Conservation (phyloP, 2,113 vertebrate species). For the Ochotona princeps region DNA sequence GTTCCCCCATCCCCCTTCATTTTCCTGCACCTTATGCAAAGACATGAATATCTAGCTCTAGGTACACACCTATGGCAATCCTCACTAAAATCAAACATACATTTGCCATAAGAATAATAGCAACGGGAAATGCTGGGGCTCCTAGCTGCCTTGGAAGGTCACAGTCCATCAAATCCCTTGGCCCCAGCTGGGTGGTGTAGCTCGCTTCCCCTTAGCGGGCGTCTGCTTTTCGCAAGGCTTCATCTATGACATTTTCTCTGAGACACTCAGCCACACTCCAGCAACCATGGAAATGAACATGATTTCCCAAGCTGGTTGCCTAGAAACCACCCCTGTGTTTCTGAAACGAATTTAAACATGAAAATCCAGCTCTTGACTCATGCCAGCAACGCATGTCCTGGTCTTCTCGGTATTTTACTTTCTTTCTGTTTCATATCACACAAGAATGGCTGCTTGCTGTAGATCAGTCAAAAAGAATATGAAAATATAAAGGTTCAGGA, state of each 20-base stretch:
- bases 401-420: constrained; percentile 61
- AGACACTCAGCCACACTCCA: background rate
- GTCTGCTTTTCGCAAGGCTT: background rate
- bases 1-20: background rate
- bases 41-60: background rate
- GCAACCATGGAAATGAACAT: constrained; percentile 61
- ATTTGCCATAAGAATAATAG: background rate
- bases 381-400: constrained; percentile 40
- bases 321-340: constrained; percentile 76
- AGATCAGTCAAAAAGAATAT: constrained; percentile 39
- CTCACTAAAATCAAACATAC: constrained; percentile 31
- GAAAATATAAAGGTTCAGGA: background rate
- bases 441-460: constrained; percentile 33
- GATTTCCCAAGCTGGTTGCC: constrained; percentile 77
- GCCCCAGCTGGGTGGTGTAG: background rate
- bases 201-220: constrained; percentile 4
- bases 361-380: constrained; percentile 75
- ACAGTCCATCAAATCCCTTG: background rate
- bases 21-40: background rate
- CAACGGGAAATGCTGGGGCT: background rate
- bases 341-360: constrained; percentile 75
- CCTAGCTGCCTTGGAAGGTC: background rate
- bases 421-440: constrained; percentile 60
- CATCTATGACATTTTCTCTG: background rate
- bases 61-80: background rate